These are phyloP conservation scores for Zophobas atratus DNA, from an alignment of 1,140 invertebrate genomes.

Conservation along the genomic window DNA sequence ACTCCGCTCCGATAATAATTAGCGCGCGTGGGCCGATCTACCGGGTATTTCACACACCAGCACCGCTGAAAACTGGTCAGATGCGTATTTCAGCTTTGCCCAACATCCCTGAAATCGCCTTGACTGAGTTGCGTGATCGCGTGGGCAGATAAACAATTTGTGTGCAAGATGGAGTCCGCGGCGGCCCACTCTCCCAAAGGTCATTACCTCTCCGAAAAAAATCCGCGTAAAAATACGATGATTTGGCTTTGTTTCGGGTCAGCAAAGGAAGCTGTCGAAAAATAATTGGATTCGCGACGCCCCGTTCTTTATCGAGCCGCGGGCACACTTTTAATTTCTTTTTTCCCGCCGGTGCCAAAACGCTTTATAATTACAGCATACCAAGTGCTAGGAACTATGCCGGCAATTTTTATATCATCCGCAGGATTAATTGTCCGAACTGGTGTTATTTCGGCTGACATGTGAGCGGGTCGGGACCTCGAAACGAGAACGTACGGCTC, in stretches of 20 bases:
- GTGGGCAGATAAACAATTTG: not conserved
- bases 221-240: constrained; percentile 7
- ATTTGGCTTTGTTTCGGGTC: constrained; percentile 16
- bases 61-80: too few relatives aligned
- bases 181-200: not conserved
- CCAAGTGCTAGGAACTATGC: constrained; percentile 16
- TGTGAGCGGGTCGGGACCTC: too few relatives aligned
- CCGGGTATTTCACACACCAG: too few relatives aligned
- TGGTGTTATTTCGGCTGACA: not conserved
- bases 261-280: constrained; percentile 5
- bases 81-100: too few relatives aligned
- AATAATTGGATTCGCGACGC: constrained; percentile 16
- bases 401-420: constrained; percentile 16
- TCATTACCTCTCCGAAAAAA: constrained; percentile 7
- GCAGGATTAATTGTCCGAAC: not conserved
- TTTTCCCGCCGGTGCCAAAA: constrained; percentile 15
- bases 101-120: too few relatives aligned
- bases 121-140: too few relatives aligned
- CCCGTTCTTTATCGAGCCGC: constrained; percentile 15
- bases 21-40: not conserved
- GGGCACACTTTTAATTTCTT: constrained; percentile 16
- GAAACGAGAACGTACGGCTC: too few relatives aligned
- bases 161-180: not conserved
- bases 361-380: constrained; percentile 17
- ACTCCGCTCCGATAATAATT: not conserved